Evolutionary conservation across 2,797 vertebrate genomes (phyloP), one percentile per base, ranked within the genome.

Genomic region (Oryzias dopingdopingensis): DNA sequence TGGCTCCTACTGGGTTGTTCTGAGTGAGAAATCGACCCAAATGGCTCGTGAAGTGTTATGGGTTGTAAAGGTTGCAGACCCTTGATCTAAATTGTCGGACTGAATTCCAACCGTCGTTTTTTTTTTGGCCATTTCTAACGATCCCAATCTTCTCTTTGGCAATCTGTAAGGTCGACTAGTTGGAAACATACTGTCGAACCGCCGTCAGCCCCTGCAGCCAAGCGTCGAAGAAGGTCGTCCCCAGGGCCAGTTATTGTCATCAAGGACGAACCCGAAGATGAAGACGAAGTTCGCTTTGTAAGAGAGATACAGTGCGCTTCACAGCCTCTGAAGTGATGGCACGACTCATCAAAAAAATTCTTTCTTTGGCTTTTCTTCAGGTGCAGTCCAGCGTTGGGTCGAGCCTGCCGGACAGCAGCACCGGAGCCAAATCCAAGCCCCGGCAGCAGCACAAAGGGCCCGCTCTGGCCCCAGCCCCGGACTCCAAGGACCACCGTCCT

Each of bases 331-430:
- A 18, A 14, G 13, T 24, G 5, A 40, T 20, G 0, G 4, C 18
- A 40, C 7, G 3, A 26, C 26, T 61, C 10, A 12, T 49, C 20
- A 12, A n/a, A 6, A 3, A 32, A 50, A 26, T 15, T 20, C 45
- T 43, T 55, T 37, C n/a, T 8, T 16, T 43, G n/a, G 4, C 14
- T 17, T 16, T 13, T 4, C 41, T 0, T 17, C 65, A 93, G 92
- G 91, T 93, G 20, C 89, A 91, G 70, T 92, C 89, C 40, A 90
- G 77, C 4, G 65, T 76, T 0, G 88, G 90, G 42, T 89, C 87
- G 65, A 93, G 84, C 73, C 85, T 93, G 32, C 92, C 92, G 0
- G 92, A 93, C 85, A 93, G 92, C 90, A 93, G 92, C 89, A 93
- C 92, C 0, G 89, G 90, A 1, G 79, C 84, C 17, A 86, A 86